Percentiles rank a stretch among this genome's conserved stretches.
These are phyloP conservation scores for Orthochromis indermauri DNA, from an alignment of 2,113 vertebrate species.

Conservation along the genomic window DNA sequence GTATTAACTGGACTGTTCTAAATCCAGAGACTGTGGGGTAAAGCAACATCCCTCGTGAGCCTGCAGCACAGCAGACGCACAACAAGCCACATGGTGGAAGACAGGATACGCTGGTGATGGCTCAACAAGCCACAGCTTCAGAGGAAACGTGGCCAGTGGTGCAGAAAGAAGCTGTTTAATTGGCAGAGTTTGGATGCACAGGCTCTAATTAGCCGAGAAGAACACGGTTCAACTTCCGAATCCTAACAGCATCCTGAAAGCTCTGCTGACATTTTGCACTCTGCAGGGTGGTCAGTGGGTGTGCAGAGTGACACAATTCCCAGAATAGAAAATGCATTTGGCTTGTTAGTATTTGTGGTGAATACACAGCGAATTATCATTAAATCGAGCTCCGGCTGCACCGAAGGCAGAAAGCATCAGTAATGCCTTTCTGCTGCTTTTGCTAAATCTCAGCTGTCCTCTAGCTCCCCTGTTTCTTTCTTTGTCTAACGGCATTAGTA, in stretches of 20 bases:
- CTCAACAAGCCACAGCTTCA: constrained; percentile 33
- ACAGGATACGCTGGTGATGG: constrained; percentile 30
- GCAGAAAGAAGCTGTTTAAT: constrained; percentile 61
- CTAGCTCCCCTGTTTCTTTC: neutral
- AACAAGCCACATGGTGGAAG: constrained; percentile 25
- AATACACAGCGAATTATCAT: constrained; percentile 5
- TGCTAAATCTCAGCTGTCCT: neutral
- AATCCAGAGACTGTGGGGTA: constrained; percentile 6
- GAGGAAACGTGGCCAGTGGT: constrained; percentile 43
- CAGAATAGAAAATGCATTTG: constrained; percentile 14
- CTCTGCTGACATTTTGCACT: constrained; percentile 44
- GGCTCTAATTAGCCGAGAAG: constrained; percentile 47
- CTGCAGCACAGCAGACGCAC: constrained; percentile 1
- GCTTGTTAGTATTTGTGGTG: constrained; percentile 33
- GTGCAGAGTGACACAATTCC: neutral
- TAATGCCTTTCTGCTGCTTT: neutral
- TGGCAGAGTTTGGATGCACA: constrained; percentile 54
- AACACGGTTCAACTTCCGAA: constrained; percentile 19
- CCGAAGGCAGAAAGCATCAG: neutral
- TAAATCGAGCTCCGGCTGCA: neutral
- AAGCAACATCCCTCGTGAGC: neutral
- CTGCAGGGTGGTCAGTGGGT: constrained; percentile 28
- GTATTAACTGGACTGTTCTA: constrained; percentile 28
- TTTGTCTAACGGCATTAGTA: neutral
- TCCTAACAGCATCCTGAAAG: constrained; percentile 34